A percentile compares a stretch with the other conserved stretches of the same genome.
Conservation (phyloP, 2,888 invertebrate species). For the Nysson spinosus region DNA sequence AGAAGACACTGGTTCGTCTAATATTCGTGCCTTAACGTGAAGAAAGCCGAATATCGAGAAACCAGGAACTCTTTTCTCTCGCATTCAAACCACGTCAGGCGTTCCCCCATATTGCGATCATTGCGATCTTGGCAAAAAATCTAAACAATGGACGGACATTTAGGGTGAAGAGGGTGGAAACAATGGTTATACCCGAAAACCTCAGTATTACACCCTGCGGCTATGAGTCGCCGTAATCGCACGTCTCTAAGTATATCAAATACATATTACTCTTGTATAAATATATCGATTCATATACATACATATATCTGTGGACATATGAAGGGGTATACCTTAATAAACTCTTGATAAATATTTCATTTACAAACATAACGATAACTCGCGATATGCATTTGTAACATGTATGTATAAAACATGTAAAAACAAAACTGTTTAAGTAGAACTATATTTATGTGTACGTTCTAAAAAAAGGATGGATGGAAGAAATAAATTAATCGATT, state of each 20-base stretch:
- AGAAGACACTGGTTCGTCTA: constrained; percentile 28
- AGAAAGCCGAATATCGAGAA: constrained; percentile 11
- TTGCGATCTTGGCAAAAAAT: constrained; percentile 44
- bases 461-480: too few species aligned
- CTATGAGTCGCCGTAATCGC: constrained; percentile 52
- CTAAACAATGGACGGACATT: constrained; percentile 56
- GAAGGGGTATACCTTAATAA: too few species aligned
- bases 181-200: constrained; percentile 45
- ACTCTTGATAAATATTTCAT: too few species aligned
- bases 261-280: not conserved
- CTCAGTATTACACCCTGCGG: constrained; percentile 57
- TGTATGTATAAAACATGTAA: too few species aligned
- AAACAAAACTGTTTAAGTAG: too few species aligned
- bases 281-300: constrained; percentile 6
- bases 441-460: too few species aligned
- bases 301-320: too few species aligned
- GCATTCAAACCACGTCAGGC: constrained; percentile 53
- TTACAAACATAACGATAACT: too few species aligned
- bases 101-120: constrained; percentile 45
- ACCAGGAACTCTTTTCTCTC: constrained; percentile 29
- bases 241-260: constrained; percentile 22
- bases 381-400: too few species aligned
- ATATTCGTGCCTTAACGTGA: constrained; percentile 13
- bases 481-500: too few species aligned
- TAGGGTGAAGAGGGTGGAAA: constrained; percentile 40